These are phyloP conservation scores for Callopanchax toddi DNA, from an alignment of 2,113 vertebrate species.

Conservation along the genomic window DNA sequence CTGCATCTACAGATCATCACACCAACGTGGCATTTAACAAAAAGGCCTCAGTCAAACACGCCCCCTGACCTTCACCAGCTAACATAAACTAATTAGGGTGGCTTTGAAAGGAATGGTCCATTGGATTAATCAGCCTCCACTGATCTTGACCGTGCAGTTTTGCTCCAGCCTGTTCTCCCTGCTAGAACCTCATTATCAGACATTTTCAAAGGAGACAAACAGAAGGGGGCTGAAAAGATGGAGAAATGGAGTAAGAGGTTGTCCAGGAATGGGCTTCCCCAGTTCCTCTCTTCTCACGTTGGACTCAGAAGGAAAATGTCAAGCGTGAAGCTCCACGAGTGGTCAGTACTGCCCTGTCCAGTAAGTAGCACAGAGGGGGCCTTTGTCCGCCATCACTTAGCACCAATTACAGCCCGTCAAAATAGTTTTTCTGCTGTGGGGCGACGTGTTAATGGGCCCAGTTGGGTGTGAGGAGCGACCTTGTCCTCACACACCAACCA, in stretches of 20 bases:
- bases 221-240: slow-evolving; percentile 53
- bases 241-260: slow-evolving; percentile 62
- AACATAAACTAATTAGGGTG: slow-evolving; percentile 98
- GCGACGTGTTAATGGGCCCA: slow-evolving; percentile 92
- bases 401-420: slow-evolving; percentile 93
- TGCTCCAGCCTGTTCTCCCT: slow-evolving; percentile 69
- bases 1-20: slow-evolving; percentile 93
- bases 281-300: slow-evolving; percentile 71
- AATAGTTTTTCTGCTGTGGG: slow-evolving; percentile 91
- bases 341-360: slow-evolving; percentile 72
- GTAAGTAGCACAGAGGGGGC: slow-evolving; percentile 80
- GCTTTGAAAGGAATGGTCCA: slow-evolving; percentile 80
- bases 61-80: slow-evolving; percentile 92
- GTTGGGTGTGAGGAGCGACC: slow-evolving; percentile 94
- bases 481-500: slow-evolving; percentile 87
- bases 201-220: slow-evolving; percentile 70
- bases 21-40: slow-evolving; percentile 91
- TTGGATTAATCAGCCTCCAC: slow-evolving; percentile 80
- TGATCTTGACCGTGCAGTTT: slow-evolving; percentile 76
- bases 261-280: slow-evolving; percentile 68
- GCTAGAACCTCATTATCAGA: slow-evolving; percentile 83
- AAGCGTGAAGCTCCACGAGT: slow-evolving; percentile 71
- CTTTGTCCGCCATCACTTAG: slow-evolving; percentile 92
- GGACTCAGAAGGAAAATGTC: slow-evolving; percentile 76
- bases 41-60: slow-evolving; percentile 84